Percentiles rank a stretch among this genome's conserved stretches.
phyloP scores from a whole-genome alignment of 2,888 invertebrate species.

The Bombylius major region DNA sequence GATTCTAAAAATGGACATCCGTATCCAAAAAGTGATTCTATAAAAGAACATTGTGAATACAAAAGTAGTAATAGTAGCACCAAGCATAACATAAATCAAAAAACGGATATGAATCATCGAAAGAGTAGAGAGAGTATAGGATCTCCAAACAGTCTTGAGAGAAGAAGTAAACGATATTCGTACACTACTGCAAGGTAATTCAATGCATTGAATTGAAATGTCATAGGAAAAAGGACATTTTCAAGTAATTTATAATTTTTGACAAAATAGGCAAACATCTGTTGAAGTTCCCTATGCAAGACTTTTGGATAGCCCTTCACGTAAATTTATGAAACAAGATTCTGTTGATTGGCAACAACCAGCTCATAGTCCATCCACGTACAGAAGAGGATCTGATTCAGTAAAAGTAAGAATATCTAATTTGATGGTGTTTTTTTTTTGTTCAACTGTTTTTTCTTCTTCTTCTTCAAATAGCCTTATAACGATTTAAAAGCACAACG shows the following conservation, averaged over 20 bases:
- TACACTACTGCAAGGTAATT: slow-evolving; percentile 30
- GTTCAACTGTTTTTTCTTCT: background rate
- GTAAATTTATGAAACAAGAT: slow-evolving; percentile 28
- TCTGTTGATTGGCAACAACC: slow-evolving; percentile 44
- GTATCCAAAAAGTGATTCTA: background rate
- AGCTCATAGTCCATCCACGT: slow-evolving; percentile 57
- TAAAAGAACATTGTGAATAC: slow-evolving; percentile 7
- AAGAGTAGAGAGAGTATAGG: slow-evolving; percentile 35
- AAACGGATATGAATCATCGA: slow-evolving; percentile 24
- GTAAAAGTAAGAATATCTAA: background rate
- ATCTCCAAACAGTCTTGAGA: slow-evolving; percentile 33
- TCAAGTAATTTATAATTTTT: background rate
- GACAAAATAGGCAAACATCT: slow-evolving; percentile 26
- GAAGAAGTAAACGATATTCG: slow-evolving; percentile 46
- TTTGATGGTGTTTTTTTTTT: background rate
- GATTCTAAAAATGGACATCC: background rate
- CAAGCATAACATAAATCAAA: slow-evolving; percentile 27
- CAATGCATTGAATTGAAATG: slow-evolving; percentile 14
- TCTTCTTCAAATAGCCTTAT: too few relatives aligned
- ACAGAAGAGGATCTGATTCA: slow-evolving; percentile 43
- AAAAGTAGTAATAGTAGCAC: slow-evolving; percentile 15
- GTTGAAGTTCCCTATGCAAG: slow-evolving; percentile 63
- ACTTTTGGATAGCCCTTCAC: slow-evolving; percentile 51
- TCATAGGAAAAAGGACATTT: background rate
- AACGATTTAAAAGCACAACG: slow-evolving; percentile 7